Base-by-base conservation (phyloP, 2,888 invertebrate species). In the Ashinkailepas kermadecensis region DNA sequence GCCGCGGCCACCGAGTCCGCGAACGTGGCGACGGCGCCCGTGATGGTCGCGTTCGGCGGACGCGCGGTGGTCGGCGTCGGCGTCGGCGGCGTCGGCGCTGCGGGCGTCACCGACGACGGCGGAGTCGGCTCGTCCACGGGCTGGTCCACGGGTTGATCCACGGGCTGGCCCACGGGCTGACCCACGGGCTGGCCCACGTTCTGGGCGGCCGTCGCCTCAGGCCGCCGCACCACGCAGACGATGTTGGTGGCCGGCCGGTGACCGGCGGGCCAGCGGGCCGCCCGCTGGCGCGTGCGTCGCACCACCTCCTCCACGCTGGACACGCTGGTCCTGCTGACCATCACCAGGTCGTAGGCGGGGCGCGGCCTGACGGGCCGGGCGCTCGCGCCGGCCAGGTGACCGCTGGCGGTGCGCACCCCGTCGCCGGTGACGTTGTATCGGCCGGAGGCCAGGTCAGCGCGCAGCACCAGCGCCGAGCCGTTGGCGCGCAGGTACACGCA, bases 401-500 rank as follows among this genome's bases (percentile, higher is more conserved):
- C 65, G 65, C 65, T 67, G 65, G 15, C 65, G 12, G 59, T 15
- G 59, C 15, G 59, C 15, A 15, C 21, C 56, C 7, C 9, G 15
- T 13, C 56, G 11, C 23, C 79, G 25, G n/a, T 23, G 57, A 74
- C 56, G 74, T 74, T 79, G 58, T 79, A 79, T 2, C 13, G 58
- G 12, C 79, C 79, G 12, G 79, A 25, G 58, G 58, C 18, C 58
- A 79, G 79, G 79, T 79, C 79, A 1, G 79, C 79, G 15, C 25
- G 79, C 23, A 79, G 57, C 10, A 59, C 25, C 58, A 58, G 79
- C 0, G n/a, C 15, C 15, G 58, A 58, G 12, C 79, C 79, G 15
- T 58, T 59, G 58, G 79, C 23, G 58, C 58, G 79, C 25, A 57
- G 79, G 13, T 58, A 23, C 23, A 79, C 58, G 15, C 79, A 79